Conservation (phyloP, 64 coral and sea anemone species). For the Montipora foliosa region DNA sequence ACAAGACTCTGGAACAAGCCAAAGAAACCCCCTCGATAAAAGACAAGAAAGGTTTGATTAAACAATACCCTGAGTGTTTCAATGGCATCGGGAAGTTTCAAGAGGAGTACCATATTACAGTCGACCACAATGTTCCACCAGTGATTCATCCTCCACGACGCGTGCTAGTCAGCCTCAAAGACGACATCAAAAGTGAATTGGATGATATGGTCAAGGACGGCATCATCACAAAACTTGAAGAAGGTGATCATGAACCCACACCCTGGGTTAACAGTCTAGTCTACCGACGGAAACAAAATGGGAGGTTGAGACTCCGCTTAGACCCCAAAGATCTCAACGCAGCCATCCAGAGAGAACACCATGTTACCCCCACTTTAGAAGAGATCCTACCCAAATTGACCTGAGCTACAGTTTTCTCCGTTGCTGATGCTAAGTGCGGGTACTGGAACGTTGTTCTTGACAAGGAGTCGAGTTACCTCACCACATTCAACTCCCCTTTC, state of each 20-base stretch:
- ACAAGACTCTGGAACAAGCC: not conserved
- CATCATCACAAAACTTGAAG: constrained; percentile 37
- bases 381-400: constrained; percentile 8
- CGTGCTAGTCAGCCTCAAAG: constrained; percentile 9
- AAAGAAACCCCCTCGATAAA: not conserved
- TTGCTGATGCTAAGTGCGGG: constrained; percentile 44
- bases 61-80: constrained; percentile 46
- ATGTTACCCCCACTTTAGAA: constrained; percentile 37
- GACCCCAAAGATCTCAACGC: constrained; percentile 62
- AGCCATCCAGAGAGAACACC: constrained; percentile 51
- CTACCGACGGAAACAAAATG: constrained; percentile 34
- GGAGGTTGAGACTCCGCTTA: constrained; percentile 40
- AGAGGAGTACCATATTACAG: constrained; percentile 50
- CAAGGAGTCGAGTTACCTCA: constrained; percentile 52
- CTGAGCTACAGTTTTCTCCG: constrained; percentile 15
- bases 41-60: constrained; percentile 17
- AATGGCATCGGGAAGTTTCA: constrained; percentile 49
- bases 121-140: not conserved
- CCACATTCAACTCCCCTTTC: constrained; percentile 47
- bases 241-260: constrained; percentile 16
- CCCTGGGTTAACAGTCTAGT: constrained; percentile 47
- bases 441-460: constrained; percentile 67
- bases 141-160: constrained; percentile 42
- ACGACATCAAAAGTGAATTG: constrained; percentile 54
- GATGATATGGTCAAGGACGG: constrained; percentile 45